Conservation (phyloP, 1,140 invertebrate species). For the Lepidostoma basale region DNA sequence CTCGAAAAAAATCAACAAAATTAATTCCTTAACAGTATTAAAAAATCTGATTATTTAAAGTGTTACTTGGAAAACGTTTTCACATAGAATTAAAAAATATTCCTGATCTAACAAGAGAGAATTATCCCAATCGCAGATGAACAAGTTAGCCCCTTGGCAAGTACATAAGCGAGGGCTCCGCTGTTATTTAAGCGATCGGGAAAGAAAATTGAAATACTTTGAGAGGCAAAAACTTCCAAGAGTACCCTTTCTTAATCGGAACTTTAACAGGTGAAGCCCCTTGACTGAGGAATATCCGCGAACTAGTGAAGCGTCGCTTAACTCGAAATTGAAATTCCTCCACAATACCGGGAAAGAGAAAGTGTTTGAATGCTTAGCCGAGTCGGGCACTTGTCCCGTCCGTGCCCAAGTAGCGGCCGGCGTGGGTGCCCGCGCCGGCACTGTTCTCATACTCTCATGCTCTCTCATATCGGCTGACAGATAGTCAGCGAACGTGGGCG, state of each 20-base stretch:
- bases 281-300: not conserved
- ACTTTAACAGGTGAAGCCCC: constrained; percentile 5
- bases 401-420: not conserved
- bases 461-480: constrained; percentile 4
- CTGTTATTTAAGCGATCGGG: not conserved
- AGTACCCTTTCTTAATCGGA: not conserved
- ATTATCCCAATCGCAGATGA: too few species aligned
- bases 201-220: not conserved
- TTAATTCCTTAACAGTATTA: too few species aligned
- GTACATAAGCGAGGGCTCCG: too few species aligned
- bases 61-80: too few species aligned
- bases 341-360: constrained; percentile 19
- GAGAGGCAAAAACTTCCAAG: not conserved
- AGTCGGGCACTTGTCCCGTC: too few species aligned
- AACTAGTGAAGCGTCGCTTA: constrained; percentile 3
- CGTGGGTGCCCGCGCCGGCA: not conserved
- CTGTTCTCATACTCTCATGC: too few species aligned
- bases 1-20: too few species aligned
- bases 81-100: too few species aligned
- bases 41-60: too few species aligned
- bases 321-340: constrained; percentile 2
- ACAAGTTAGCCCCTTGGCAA: too few species aligned
- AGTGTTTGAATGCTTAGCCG: constrained; percentile 11
- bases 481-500: constrained; percentile 2
- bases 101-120: too few species aligned